phyloP scores from a whole-genome alignment of 2,797 vertebrate species.

The Vireo griseus region DNA sequence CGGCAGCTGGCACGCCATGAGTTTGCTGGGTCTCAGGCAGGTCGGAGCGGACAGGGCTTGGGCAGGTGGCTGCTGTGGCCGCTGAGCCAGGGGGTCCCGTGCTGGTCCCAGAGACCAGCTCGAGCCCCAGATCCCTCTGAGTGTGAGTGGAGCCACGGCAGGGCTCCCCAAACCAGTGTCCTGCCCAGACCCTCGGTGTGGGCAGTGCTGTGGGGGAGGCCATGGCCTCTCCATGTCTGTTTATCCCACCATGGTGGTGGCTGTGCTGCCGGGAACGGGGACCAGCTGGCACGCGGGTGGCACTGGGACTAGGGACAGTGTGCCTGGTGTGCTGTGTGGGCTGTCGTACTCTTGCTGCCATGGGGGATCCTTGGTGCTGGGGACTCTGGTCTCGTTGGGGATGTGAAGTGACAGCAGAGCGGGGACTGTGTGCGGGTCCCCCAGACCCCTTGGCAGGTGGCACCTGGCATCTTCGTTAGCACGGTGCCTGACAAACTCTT shows the following conservation, averaged over 20 bases:
- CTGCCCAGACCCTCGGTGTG: neutral
- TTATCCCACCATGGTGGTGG: neutral
- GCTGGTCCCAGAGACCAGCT: conserved; percentile 12
- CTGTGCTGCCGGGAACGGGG: neutral
- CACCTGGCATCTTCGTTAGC: rapidly evolving
- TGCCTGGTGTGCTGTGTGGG: neutral
- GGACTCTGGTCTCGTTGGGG: neutral
- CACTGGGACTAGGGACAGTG: neutral
- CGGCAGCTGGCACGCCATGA: conserved; percentile 1
- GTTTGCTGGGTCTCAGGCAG: conserved; percentile 63
- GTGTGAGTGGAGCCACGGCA: rapidly evolving
- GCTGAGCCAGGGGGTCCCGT: rapidly evolving
- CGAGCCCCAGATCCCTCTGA: neutral
- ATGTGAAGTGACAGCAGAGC: rapidly evolving
- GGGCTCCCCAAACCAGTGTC: neutral
- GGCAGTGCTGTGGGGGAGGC: neutral
- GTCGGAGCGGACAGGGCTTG: neutral
- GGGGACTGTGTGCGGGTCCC: rapidly evolving
- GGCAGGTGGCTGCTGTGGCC: neutral
- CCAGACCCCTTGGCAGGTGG: neutral
- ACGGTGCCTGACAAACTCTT: neutral
- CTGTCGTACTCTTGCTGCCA: neutral
- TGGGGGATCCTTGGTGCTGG: rapidly evolving
- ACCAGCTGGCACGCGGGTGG: neutral
- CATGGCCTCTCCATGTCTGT: neutral